Evolutionary conservation across 2,113 vertebrate genomes (phyloP).

Genomic region (Lepisosteus oculatus): DNA sequence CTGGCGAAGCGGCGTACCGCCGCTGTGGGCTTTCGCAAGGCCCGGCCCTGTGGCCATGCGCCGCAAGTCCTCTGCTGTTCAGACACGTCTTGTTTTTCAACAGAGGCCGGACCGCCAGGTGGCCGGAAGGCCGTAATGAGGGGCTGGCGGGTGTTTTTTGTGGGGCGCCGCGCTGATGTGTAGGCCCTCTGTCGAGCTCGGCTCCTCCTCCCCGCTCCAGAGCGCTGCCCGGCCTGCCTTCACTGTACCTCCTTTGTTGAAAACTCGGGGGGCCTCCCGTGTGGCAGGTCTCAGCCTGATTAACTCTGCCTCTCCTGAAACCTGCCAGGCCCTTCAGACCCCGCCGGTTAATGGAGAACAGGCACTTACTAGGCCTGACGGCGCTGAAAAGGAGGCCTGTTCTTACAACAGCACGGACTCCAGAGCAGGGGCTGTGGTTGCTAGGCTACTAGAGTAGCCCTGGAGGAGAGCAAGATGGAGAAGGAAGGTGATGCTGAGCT

Average conservation of each 20-base stretch:
- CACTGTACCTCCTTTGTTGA: background rate
- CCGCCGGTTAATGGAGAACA: slow-evolving; percentile 8
- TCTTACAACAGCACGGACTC: background rate
- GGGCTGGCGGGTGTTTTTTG: too few relatives aligned
- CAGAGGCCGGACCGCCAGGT: too few relatives aligned
- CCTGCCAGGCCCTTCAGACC: background rate
- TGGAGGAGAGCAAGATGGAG: slow-evolving; percentile 15
- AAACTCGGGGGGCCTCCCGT: background rate
- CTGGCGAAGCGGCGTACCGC: too few relatives aligned
- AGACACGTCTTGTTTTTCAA: too few relatives aligned
- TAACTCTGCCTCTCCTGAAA: background rate
- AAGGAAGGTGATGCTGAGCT: background rate
- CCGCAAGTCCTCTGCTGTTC: too few relatives aligned
- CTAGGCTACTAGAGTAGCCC: slow-evolving; percentile 29
- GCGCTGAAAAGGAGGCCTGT: background rate
- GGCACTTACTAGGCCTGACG: background rate
- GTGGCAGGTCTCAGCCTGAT: background rate
- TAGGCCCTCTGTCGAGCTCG: too few relatives aligned
- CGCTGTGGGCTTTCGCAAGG: too few relatives aligned
- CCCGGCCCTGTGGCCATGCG: too few relatives aligned
- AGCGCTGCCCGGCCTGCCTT: background rate
- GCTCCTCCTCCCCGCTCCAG: too few relatives aligned
- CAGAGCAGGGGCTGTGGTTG: slow-evolving; percentile 18
- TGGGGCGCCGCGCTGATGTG: too few relatives aligned
- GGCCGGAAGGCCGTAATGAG: too few relatives aligned